Evolutionary conservation across 2,888 invertebrate genomes (phyloP), one percentile per base, ranked within the genome.

Genomic region (Acronicta alni): DNA sequence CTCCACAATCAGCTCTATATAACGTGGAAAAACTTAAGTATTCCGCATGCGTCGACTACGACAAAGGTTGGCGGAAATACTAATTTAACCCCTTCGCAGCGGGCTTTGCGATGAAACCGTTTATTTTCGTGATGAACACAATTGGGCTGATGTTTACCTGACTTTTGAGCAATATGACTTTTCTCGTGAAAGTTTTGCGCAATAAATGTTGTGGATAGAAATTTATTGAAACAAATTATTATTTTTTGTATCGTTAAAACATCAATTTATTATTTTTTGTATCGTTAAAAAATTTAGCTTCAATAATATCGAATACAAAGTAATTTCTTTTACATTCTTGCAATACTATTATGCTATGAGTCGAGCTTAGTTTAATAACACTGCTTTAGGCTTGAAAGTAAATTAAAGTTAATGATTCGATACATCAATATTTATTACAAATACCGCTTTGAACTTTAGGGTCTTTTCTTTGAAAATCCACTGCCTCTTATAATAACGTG

Each of bases 31-130:
- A 61, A 70, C 57, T 75, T 80, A 67, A 54, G 64, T 72, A 79
- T 79, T 79, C 80, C 58, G 59, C 57, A 49, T 67, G 64, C 75
- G 75, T 73, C 18, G 56, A 42, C 47, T 56, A 65, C 76, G 61
- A 73, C 73, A 77, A 72, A 71, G 69, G 67, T 63, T 67, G 70
- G 57, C 63, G 53, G 48, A 80, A 70, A 69, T 73, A 80, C 70
- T 75, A 75, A 78, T 77, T 79, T 70, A 80, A 70, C 58, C 62
- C 74, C 47, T 67, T 72, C 52, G 51, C 15, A 57, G 38, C 59
- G 47, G 51, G 48, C 47, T 66, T 63, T 44, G 57, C 61, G 60
- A 57, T 62, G 67, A 67, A 72, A 78, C 79, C 51, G 65, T 78
- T 75, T 72, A 69, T 78, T 75, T 69, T 58, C 43, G 56, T 5